Evolutionary conservation across 2,113 vertebrate species (phyloP).

Genomic region (Hirundichthys speculiger): DNA sequence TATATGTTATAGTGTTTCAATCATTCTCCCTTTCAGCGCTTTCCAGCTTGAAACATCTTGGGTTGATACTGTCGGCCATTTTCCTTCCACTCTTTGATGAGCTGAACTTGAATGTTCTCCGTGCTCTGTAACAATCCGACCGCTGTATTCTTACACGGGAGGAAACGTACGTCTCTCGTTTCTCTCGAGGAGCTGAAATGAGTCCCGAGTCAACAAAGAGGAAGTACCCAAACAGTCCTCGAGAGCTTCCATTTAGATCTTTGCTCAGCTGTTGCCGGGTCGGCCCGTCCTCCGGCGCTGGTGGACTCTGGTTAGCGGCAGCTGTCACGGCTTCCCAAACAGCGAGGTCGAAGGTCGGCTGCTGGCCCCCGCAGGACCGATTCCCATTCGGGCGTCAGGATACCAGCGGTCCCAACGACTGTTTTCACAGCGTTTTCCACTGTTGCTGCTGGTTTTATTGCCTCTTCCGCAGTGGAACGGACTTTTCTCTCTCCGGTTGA

Average conservation of each 20-base stretch:
- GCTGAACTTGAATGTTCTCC: too few species aligned
- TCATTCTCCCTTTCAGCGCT: too few species aligned
- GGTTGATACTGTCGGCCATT: too few species aligned
- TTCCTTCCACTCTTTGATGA: too few species aligned
- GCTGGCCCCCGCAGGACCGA: constrained; percentile 18
- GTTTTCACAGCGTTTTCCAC: constrained; percentile 56
- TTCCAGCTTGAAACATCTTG: too few species aligned
- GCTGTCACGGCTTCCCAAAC: constrained; percentile 75
- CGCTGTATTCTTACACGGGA: too few species aligned
- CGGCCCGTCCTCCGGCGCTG: constrained; percentile 21
- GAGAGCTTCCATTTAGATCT: constrained; percentile 62
- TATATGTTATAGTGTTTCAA: too few species aligned
- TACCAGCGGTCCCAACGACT: too few species aligned
- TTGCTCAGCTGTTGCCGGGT: constrained; percentile 72
- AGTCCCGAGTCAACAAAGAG: constrained; percentile 45
- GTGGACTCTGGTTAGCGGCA: constrained; percentile 37
- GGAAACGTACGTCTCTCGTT: not conserved
- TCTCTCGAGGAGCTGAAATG: constrained; percentile 11
- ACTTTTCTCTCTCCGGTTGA: constrained; percentile 9
- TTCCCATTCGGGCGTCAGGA: constrained; percentile 37
- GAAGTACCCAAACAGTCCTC: constrained; percentile 26
- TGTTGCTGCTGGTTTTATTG: constrained; percentile 46
- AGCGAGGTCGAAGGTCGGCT: constrained; percentile 60
- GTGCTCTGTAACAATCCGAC: too few species aligned
- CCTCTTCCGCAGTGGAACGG: constrained; percentile 33